Conservation (phyloP, 2,113 vertebrate genomes). For the Dipodomys stephensi region DNA sequence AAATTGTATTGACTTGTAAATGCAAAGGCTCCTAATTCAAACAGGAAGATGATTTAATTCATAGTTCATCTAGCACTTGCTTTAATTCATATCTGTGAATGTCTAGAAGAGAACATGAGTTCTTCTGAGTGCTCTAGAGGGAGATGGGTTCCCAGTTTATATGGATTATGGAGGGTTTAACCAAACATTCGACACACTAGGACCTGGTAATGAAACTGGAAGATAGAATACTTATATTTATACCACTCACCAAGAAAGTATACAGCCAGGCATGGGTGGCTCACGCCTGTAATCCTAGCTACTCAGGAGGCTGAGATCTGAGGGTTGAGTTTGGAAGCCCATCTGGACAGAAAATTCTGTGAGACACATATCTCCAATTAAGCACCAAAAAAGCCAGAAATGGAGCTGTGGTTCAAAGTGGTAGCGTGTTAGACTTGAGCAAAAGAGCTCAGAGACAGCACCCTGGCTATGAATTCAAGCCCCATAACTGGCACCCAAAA, state of each 20-base stretch:
- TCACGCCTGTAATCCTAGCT: too few relatives aligned
- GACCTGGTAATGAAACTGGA: background rate
- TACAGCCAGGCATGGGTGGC: too few relatives aligned
- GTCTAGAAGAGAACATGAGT: background rate
- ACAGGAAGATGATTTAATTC: background rate
- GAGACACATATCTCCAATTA: too few relatives aligned
- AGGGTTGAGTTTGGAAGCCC: too few relatives aligned
- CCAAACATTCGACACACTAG: background rate
- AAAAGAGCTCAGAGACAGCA: too few relatives aligned
- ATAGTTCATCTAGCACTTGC: background rate
- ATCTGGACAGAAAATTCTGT: too few relatives aligned
- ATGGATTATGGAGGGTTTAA: background rate
- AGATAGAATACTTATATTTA: background rate
- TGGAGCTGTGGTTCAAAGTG: too few relatives aligned
- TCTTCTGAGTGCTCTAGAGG: slow-evolving; percentile 1
- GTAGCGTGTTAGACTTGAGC: too few relatives aligned
- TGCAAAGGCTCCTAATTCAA: background rate
- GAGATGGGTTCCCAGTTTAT: background rate
- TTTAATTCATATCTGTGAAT: background rate
- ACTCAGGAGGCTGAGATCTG: too few relatives aligned
- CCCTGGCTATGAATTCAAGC: too few relatives aligned
- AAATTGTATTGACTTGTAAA: background rate
- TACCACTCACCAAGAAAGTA: background rate
- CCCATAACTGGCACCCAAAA: too few relatives aligned
- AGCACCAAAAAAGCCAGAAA: too few relatives aligned